Base-by-base conservation (phyloP, 2,113 vertebrate species). In the Coracopsis vasa region DNA sequence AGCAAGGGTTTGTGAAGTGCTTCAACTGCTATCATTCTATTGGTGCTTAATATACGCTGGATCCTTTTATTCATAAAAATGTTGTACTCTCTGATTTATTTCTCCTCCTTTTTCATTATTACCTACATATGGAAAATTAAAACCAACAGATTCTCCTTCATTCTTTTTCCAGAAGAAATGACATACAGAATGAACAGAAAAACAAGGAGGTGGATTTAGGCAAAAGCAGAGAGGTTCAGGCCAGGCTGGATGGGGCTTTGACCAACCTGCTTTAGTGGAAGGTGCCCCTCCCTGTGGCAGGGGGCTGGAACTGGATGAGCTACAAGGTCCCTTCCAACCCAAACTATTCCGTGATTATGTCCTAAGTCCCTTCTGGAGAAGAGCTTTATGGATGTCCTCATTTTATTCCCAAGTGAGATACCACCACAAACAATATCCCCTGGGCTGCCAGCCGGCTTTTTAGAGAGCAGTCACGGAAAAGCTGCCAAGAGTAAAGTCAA, bases 1-100 rank as follows among this genome's bases (percentile, higher is more conserved):
- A 29, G 62, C 7, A 20, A 56, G 62, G 54, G 41, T 20, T 25
- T 33, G 58, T 4, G 2, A 50, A 29, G 60, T 0, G 3, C 70
- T 82, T 54, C 33, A 16, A 44, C 58, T 45, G 28, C 0, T n/a
- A 31, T 1, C 24, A 3, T 37, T 86, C 65, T 51, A 41, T 44
- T 2, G 2, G 23, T 35, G 73, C 29, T 64, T 79, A 9, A 48
- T 19, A 13, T 2, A 18, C 0, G 3, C 0, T 8, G 7, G 64
- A 51, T 27, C 35, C 33, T 92, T 75, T 67, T 21, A 66, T 15
- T 62, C 77, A 58, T 11, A 80, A 51, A 29, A 39, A 37, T 11
- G 31, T 80, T 15, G 6, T 13, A 54, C 54, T 65, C 23, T 2
- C 18, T 15, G 42, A 17, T n/a, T 51, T 66, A 47, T 3, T 18